Conservation (phyloP, 2,113 vertebrate species). For the Proterorhinus semilunaris region DNA sequence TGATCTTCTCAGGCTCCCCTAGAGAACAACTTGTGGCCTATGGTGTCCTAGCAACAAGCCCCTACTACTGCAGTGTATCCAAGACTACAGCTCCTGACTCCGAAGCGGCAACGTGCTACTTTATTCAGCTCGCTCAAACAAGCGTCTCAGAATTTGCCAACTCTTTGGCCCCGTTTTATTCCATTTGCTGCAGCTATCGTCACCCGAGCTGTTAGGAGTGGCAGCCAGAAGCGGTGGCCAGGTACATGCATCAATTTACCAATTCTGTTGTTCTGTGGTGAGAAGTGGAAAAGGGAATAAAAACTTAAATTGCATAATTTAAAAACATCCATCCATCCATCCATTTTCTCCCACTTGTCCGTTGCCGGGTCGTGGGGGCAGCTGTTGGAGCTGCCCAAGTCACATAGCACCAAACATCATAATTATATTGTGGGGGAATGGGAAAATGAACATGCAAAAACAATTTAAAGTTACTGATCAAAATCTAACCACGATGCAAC, state of each 20-base stretch:
- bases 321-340: too few relatives aligned
- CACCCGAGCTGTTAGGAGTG: conserved; percentile 14
- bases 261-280: background rate
- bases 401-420: too few relatives aligned
- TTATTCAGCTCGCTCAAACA: conserved; percentile 57
- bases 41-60: conserved; percentile 77
- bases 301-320: background rate
- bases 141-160: conserved; percentile 28
- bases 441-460: too few relatives aligned
- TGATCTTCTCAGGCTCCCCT: conserved; percentile 62
- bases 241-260: conserved; percentile 13
- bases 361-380: too few relatives aligned
- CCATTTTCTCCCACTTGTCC: too few relatives aligned
- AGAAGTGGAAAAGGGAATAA: background rate
- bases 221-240: conserved; percentile 16
- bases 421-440: too few relatives aligned
- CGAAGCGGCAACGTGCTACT: conserved; percentile 56
- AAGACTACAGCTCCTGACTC: conserved; percentile 58
- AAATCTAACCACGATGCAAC: too few relatives aligned
- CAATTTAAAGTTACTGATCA: too few relatives aligned
- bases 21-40: conserved; percentile 63
- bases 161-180: conserved; percentile 29
- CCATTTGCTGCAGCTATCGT: conserved; percentile 40
- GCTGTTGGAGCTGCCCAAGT: too few relatives aligned
- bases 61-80: conserved; percentile 65